Evolutionary conservation across 2,113 vertebrate genomes (phyloP).

Genomic region (Peucedramus taeniatus): DNA sequence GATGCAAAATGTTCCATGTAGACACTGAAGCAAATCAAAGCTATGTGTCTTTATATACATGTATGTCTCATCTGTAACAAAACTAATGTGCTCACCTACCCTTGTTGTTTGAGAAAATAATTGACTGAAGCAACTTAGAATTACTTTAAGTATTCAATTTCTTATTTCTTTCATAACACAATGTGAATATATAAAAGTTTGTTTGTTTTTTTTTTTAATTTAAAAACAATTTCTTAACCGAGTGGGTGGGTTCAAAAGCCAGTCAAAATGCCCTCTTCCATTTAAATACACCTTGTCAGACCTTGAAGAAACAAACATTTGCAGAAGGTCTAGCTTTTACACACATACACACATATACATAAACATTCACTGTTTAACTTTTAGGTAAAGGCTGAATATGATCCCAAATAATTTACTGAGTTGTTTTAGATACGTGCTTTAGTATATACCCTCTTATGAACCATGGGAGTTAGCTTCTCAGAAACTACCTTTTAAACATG

Average conservation of each 20-base stretch:
- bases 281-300: background rate
- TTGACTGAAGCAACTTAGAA: background rate
- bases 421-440: background rate
- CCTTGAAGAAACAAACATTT: background rate
- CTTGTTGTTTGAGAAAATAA: background rate
- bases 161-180: background rate
- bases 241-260: background rate
- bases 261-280: background rate
- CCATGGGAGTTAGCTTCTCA: background rate
- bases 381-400: background rate
- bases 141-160: background rate
- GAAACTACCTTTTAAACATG: background rate
- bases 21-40: background rate
- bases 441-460: background rate
- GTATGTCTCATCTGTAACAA: background rate
- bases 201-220: background rate
- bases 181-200: background rate
- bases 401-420: background rate
- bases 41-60: background rate
- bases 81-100: background rate
- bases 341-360: accelerated
- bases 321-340: background rate
- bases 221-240: background rate
- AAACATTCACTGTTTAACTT: background rate
- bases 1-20: background rate